Base-by-base conservation (phyloP, 1,140 invertebrate genomes). In the Drosophila subobscura region DNA sequence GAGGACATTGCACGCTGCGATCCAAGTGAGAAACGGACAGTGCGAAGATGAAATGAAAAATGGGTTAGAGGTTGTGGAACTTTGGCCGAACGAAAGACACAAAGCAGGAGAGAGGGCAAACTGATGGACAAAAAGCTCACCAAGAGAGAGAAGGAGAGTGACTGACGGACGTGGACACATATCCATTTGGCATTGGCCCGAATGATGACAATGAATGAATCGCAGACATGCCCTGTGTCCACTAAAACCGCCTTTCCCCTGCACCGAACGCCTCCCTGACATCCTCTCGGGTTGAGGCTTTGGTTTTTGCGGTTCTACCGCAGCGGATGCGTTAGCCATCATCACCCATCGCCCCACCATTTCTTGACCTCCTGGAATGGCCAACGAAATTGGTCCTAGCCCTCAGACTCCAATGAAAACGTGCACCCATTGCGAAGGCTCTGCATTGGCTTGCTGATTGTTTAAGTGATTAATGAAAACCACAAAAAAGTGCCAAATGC, bases 301-400 rank as follows among this genome's bases (percentile, higher is more conserved):
- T 88, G 88, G 88, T 90, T 90, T 86, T 84, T 90, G 88, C 78
- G 88, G 88, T 90, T 80, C 54, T 61, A 77, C 84, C 77, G 59
- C 79, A 89, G 74, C 79, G 79, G 79, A 81, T 74, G 70, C 79
- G 74, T 74, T 45, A 29, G 57, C 64, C 42, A n/a, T 5, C 16
- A n/a, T 5, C 5, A 12, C 22, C 12, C 3, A 10, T 1, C 22
- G 0, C 29, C 27, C 27, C 44, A 4, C 10, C 33, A 37, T 3
- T 7, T 20, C 29, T 46, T 59, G 22, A 33, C 37, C 63, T 45
- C 16, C 29, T 27, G 8, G 14, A 67, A 56, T 54, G 60, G 45
- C 47, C 64, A 52, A 47, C 50, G 64, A 47, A 65, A 53, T 67
- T 52, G 59, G 33, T 50, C 33, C 41, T 42, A 45, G 63, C 16